Conservation (phyloP, 2,113 vertebrate genomes). For the Smithornis capensis region DNA sequence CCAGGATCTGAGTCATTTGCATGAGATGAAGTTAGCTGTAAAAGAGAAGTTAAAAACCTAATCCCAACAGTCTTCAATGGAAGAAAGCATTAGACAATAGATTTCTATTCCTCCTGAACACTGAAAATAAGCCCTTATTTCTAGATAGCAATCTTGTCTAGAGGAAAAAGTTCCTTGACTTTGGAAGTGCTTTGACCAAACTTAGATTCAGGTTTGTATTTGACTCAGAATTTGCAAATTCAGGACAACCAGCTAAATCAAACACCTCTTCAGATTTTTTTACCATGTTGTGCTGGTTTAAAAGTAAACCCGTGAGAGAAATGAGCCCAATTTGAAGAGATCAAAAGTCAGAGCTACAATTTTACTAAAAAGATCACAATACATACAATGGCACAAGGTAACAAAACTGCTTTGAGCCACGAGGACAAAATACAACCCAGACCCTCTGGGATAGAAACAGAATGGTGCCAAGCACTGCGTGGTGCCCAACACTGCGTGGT, state of each 20-base stretch:
- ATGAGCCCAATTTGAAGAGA: neutral
- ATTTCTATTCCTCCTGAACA: neutral
- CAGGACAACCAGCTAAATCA: neutral
- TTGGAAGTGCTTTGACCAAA: neutral
- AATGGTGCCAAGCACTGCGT: too few relatives aligned
- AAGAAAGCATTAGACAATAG: neutral
- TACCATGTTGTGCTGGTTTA: neutral
- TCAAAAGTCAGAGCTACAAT: neutral
- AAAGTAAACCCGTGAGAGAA: neutral
- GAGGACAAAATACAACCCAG: too few relatives aligned
- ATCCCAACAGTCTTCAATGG: neutral
- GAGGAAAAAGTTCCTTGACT: neutral
- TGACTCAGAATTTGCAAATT: neutral
- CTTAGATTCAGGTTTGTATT: neutral
- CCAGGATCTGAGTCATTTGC: neutral
- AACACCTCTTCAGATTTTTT: neutral
- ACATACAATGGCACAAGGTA: too few relatives aligned
- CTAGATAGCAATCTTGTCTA: neutral
- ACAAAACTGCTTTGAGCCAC: too few relatives aligned
- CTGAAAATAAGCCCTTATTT: neutral
- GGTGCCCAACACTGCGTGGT: too few relatives aligned
- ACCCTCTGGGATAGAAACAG: too few relatives aligned
- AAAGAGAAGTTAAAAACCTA: neutral
- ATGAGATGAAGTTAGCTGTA: neutral
- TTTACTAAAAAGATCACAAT: too few relatives aligned